Percentiles rank a stretch among this genome's conserved stretches.
Conservation (phyloP, 2,797 vertebrate genomes). For the Helostoma temminkii region DNA sequence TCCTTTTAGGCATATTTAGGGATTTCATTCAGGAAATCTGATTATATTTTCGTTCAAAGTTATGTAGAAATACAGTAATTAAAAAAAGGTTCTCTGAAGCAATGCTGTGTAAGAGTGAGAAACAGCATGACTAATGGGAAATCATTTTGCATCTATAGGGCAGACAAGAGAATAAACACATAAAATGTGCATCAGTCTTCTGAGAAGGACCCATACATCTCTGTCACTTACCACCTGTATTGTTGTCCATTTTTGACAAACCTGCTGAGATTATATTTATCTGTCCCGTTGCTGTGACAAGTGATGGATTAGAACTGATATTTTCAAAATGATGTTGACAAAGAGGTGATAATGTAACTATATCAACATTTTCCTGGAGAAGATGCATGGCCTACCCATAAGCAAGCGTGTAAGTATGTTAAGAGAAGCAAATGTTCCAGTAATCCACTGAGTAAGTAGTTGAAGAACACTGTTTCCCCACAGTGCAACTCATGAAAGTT, state of each 20-base stretch:
- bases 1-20: no score
- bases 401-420: no score
- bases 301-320: slow-evolving; percentile 53
- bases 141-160: slow-evolving; percentile 5
- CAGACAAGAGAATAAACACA: slow-evolving; percentile 26
- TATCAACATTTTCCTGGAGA: slow-evolving; percentile 8
- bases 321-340: slow-evolving; percentile 33
- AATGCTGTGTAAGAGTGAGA: not conserved
- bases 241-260: slow-evolving; percentile 44
- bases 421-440: no score
- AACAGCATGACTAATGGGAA: not conserved
- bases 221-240: slow-evolving; percentile 43
- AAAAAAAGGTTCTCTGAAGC: no score
- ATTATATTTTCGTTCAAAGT: no score
- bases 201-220: slow-evolving; percentile 36
- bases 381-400: not conserved
- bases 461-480: not conserved
- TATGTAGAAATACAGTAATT: no score
- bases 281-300: slow-evolving; percentile 28
- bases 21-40: no score
- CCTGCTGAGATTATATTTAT: slow-evolving; percentile 41
- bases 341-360: slow-evolving; percentile 33
- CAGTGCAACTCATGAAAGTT: not conserved
- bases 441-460: no score
- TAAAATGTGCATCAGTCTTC: slow-evolving; percentile 37